These are phyloP conservation scores for Mactromeris polynyma DNA, from an alignment of 2,888 invertebrate genomes.

Conservation along the genomic window DNA sequence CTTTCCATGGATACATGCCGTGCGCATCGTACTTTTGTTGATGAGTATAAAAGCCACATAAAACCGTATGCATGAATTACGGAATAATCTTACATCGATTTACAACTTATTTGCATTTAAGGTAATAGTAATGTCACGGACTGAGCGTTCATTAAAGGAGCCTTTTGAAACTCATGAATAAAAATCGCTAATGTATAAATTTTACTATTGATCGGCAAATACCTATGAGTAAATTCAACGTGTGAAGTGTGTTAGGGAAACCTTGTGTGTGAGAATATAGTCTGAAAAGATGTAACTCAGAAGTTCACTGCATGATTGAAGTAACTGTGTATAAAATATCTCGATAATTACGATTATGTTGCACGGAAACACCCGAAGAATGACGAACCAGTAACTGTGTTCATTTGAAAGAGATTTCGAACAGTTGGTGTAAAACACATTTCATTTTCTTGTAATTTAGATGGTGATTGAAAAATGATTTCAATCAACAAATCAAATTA, in stretches of 20 bases:
- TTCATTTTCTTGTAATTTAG: no score
- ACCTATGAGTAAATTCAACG: constrained; percentile 19
- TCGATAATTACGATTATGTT: not conserved
- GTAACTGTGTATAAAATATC: not conserved
- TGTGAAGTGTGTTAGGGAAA: constrained; percentile 27
- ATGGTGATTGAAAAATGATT: no score
- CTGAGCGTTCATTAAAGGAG: constrained; percentile 50
- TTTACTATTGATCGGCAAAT: constrained; percentile 25
- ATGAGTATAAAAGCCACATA: constrained; percentile 8
- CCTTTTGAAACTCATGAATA: constrained; percentile 48
- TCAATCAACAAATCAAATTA: no score
- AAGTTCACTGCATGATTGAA: not conserved
- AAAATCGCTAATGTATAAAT: constrained; percentile 46
- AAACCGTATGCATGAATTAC: constrained; percentile 34
- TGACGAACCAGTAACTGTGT: not conserved
- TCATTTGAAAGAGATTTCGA: not conserved
- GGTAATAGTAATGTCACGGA: constrained; percentile 32
- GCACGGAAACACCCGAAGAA: not conserved
- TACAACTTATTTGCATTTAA: constrained; percentile 41
- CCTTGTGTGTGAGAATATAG: not conserved
- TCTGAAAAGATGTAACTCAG: not conserved
- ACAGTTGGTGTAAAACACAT: not conserved
- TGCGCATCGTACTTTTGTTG: not conserved
- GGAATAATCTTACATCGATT: constrained; percentile 45
- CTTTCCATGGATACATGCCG: not conserved